Evolutionary conservation across 2,888 invertebrate genomes (phyloP).

Genomic region (Deroplatys truncata): DNA sequence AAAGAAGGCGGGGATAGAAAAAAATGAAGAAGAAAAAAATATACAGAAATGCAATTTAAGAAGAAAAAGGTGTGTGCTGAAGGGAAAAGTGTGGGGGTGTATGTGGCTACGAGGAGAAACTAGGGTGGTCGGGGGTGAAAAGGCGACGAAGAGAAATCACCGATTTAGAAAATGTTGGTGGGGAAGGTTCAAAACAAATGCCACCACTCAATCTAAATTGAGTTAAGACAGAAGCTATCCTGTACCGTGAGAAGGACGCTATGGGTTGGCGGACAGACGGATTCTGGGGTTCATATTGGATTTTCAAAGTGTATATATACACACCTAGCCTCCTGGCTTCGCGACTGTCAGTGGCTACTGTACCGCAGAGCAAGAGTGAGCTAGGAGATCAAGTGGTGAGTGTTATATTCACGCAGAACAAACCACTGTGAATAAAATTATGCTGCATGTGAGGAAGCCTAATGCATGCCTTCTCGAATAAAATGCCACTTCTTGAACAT

Average conservation of each 20-base stretch:
- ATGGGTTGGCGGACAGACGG: conserved; percentile 13
- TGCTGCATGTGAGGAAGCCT: no score
- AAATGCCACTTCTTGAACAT: no score
- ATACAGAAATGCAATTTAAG: conserved; percentile 22
- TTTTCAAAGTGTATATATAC: conserved; percentile 17
- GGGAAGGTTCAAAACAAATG: conserved; percentile 41
- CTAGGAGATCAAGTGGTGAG: not conserved
- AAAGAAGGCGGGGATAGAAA: conserved; percentile 16
- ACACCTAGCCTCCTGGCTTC: conserved; percentile 14
- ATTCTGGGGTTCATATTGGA: conserved; percentile 18
- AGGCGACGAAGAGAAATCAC: conserved; percentile 29
- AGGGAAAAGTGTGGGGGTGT: conserved; percentile 29
- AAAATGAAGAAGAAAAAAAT: conserved; percentile 13
- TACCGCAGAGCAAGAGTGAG: not conserved
- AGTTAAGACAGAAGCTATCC: conserved; percentile 39
- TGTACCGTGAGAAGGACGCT: not conserved
- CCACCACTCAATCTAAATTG: conserved; percentile 48
- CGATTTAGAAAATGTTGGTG: conserved; percentile 32
- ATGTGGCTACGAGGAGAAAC: conserved; percentile 23
- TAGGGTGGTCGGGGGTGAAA: conserved; percentile 19
- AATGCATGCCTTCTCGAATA: no score
- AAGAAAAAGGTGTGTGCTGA: conserved; percentile 4
- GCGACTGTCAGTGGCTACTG: not conserved
- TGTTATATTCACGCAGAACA: no score
- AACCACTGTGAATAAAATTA: no score